Base-by-base conservation (phyloP, 2,797 vertebrate genomes). In the Agapornis canus region DNA sequence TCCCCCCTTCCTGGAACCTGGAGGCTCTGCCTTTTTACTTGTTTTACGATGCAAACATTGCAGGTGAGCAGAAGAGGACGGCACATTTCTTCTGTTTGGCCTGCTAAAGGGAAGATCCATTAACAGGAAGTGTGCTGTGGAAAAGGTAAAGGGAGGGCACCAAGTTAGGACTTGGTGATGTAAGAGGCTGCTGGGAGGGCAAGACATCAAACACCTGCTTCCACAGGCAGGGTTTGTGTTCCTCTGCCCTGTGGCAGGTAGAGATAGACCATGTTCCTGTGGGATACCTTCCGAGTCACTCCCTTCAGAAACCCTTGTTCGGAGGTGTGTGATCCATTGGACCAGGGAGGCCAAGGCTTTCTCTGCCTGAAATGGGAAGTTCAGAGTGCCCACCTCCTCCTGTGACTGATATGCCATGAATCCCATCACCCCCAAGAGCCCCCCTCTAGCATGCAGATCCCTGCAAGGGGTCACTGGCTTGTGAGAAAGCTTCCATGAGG, bases 391-490 rank as follows among this genome's bases (percentile, higher is more conserved):
- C 10, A 1, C 32, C 27, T 29, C 40, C 39, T 51, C 18, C 42
- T 0, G 1, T 11, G 26, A 35, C 35, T 32, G 35, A 8, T 61
- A 19, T 42, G 20, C 17, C 5, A 0, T 6, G 45, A n/a, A 6
- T 23, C 43, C 72, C 2, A 0, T 39, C 39, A 1, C 10, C 40
- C 43, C 43, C 22, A 17, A 9, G 11, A 26, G 5, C 29, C 43
- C 17, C 2, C 0, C 60, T 21, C 26, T 13, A 5, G 35, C 27
- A 3, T 0, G 3, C 7, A 5, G n/a, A 48, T 49, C 16, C 19
- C 47, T 71, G 45, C 60, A 8, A 17, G 59, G 26, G 31, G 21
- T 31, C 59, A 10, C 66, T 51, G 17, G 27, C 40, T 25, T 27
- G 39, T 45, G 52, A 40, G 39, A 13, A 29, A 25, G 5, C 27